Evolutionary conservation across 2,113 vertebrate genomes (phyloP).

Genomic region (human (Homo sapiens)): DNA sequence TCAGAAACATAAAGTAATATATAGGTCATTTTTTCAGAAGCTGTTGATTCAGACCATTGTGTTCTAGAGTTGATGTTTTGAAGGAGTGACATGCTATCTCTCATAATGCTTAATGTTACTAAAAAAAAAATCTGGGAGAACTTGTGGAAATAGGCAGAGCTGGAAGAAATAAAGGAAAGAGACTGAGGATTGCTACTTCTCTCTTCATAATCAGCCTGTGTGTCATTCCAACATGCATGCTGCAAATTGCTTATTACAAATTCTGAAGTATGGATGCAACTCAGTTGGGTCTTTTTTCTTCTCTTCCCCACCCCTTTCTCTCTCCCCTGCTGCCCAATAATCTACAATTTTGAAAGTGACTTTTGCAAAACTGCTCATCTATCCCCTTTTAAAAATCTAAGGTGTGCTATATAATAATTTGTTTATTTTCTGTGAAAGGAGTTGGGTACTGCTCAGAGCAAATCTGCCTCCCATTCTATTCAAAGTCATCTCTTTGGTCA

Average conservation of each 20-base stretch:
- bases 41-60: neutral
- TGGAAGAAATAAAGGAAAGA: neutral
- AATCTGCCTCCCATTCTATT: too few relatives aligned
- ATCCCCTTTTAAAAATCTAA: neutral
- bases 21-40: neutral
- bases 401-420: neutral
- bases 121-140: neutral
- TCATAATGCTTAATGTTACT: neutral
- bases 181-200: neutral
- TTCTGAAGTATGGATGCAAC: neutral
- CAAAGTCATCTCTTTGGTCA: too few relatives aligned
- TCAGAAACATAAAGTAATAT: neutral
- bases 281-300: neutral
- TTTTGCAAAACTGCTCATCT: neutral
- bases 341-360: neutral
- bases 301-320: neutral
- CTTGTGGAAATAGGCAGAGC: neutral
- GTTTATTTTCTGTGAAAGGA: neutral
- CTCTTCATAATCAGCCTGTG: neutral
- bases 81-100: neutral
- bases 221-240: neutral
- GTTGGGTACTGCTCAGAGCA: too few relatives aligned
- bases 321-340: neutral
- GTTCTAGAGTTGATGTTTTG: neutral
- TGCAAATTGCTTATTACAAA: neutral